Conservation (phyloP, 2,797 vertebrate species). For the Ptychobarbus kaznakovi region DNA sequence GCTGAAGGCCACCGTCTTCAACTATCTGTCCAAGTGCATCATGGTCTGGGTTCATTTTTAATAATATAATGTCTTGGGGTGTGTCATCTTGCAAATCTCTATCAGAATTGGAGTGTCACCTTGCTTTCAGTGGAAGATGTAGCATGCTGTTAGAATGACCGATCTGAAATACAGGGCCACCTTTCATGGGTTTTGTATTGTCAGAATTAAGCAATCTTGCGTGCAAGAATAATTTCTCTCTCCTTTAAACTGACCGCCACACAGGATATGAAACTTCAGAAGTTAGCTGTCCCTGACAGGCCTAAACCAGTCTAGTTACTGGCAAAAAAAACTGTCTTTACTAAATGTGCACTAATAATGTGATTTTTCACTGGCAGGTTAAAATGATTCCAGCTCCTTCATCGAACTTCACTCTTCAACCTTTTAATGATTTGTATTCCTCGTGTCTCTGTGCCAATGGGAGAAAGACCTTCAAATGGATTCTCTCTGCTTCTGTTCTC, state of each 20-base stretch:
- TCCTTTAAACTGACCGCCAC: not conserved
- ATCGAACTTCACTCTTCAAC: not conserved
- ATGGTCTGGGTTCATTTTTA: not conserved
- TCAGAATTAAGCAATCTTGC: too few species aligned
- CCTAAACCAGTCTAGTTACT: not conserved
- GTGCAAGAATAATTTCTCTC: too few species aligned
- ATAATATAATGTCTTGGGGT: too few species aligned
- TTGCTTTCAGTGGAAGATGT: too few species aligned
- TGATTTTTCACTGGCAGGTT: not conserved
- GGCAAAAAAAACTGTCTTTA: not conserved
- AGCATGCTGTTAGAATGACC: too few species aligned
- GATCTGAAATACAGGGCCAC: too few species aligned
- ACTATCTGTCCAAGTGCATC: not conserved
- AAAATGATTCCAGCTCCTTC: slow-evolving; percentile 3
- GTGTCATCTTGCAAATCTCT: too few species aligned
- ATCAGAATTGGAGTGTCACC: too few species aligned
- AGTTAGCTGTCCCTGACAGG: not conserved
- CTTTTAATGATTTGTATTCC: not conserved
- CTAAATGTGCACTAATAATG: not conserved
- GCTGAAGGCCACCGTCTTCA: not conserved
- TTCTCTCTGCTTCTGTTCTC: not conserved
- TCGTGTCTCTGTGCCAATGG: slow-evolving; percentile 5
- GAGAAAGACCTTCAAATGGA: slow-evolving; percentile 15
- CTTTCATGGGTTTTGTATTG: too few species aligned
- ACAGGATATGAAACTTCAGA: not conserved